These are phyloP conservation scores for Strigamia transsilvanica DNA, from an alignment of 2,888 invertebrate genomes.

Conservation along the genomic window DNA sequence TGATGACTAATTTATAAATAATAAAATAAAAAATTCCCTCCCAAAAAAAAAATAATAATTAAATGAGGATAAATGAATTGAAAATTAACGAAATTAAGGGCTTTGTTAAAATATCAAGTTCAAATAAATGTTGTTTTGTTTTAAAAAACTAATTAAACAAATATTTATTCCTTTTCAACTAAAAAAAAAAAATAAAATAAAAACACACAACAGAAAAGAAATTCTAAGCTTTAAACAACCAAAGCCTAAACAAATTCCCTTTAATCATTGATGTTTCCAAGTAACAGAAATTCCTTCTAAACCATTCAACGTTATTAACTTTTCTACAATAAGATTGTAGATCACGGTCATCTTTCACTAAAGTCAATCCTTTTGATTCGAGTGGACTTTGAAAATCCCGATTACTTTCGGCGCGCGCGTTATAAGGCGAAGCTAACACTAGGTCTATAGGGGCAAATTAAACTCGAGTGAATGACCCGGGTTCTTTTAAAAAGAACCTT, in stretches of 20 bases:
- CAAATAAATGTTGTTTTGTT: too few relatives aligned
- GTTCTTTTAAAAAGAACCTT: slow-evolving; percentile 23
- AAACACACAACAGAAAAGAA: not conserved
- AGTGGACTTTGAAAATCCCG: slow-evolving; percentile 36
- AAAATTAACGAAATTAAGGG: not conserved
- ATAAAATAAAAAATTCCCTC: not conserved
- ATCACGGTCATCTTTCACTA: slow-evolving; percentile 8
- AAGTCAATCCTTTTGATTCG: slow-evolving; percentile 10
- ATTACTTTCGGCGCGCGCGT: slow-evolving; percentile 15
- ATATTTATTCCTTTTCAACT: not conserved
- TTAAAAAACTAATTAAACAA: not conserved
- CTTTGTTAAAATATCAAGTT: not conserved
- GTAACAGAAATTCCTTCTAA: not conserved
- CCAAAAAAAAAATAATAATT: not conserved
- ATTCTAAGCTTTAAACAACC: not conserved
- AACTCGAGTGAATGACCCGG: slow-evolving; percentile 31
- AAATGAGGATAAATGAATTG: not conserved
- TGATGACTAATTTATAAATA: not conserved
- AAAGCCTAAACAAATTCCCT: not conserved
- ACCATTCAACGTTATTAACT: slow-evolving; percentile 5
- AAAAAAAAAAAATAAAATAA: too few relatives aligned
- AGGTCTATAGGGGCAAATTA: slow-evolving; percentile 20
- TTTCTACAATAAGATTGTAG: not conserved
- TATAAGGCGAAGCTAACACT: not conserved
- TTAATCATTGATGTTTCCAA: slow-evolving; percentile 1